Conservation (phyloP, 2,888 invertebrate species). For the Ligdia adustata region DNA sequence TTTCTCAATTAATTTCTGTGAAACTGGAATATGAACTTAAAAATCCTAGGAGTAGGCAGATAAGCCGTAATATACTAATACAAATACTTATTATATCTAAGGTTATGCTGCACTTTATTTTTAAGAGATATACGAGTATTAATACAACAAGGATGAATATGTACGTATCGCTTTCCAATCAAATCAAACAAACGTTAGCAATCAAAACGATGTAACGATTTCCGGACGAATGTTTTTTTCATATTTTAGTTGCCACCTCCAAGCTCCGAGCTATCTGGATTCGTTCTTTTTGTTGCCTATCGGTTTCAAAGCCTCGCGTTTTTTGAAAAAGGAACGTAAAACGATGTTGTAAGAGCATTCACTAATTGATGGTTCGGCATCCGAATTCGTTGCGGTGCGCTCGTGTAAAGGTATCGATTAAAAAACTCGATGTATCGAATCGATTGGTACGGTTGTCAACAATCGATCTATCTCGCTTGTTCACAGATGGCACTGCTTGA, state of each 20-base stretch:
- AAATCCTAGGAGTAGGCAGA: no score
- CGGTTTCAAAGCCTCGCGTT: constrained; percentile 68
- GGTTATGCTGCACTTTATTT: no score
- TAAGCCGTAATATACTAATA: no score
- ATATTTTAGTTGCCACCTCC: constrained; percentile 66
- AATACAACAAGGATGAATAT: constrained; percentile 33
- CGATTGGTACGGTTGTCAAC: constrained; percentile 67
- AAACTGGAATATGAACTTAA: no score
- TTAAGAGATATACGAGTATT: background rate
- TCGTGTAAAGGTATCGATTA: constrained; percentile 52
- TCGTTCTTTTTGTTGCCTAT: constrained; percentile 59
- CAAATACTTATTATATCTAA: no score
- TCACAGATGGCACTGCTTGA: constrained; percentile 71
- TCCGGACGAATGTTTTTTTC: constrained; percentile 55
- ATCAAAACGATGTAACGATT: constrained; percentile 70
- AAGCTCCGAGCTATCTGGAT: constrained; percentile 54
- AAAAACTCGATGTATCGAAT: constrained; percentile 69
- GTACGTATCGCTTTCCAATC: constrained; percentile 52
- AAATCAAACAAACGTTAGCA: constrained; percentile 60
- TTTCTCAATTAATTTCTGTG: no score
- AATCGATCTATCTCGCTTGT: constrained; percentile 54
- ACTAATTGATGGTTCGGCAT: constrained; percentile 73
- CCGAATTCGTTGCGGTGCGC: constrained; percentile 62
- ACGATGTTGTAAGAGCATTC: constrained; percentile 68
- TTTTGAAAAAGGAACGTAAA: constrained; percentile 59